Percentiles rank a stretch among this genome's conserved stretches.
Evolutionary conservation across 2,113 vertebrate species (phyloP).

Genomic region (Platycercus adscitus): DNA sequence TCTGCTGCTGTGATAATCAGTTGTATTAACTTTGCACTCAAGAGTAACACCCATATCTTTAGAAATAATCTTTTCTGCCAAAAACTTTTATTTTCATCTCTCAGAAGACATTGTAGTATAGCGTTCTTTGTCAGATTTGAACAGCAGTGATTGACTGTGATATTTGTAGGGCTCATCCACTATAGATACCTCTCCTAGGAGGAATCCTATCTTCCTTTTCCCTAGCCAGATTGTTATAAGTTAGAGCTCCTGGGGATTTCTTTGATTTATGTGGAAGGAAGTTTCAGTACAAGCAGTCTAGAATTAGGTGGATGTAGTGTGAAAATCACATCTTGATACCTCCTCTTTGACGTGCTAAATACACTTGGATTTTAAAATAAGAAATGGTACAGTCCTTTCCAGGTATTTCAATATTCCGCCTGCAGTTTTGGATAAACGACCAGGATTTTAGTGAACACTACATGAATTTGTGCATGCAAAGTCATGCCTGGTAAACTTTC

Average conservation of each 20-base stretch:
- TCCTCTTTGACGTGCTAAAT: conserved; percentile 23
- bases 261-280: conserved; percentile 21
- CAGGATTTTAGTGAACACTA: background rate
- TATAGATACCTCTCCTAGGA: background rate
- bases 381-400: background rate
- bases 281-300: background rate
- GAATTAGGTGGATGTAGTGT: background rate
- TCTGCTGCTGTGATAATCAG: background rate
- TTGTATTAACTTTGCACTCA: background rate
- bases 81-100: background rate
- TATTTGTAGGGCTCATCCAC: conserved; percentile 17
- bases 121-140: background rate
- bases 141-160: background rate
- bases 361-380: background rate
- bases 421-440: background rate
- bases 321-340: background rate
- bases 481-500: background rate
- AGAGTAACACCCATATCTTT: background rate
- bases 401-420: background rate
- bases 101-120: background rate
- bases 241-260: background rate
- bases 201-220: background rate
- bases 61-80: background rate
- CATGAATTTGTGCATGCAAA: background rate
- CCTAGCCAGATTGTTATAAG: conserved; percentile 15